phyloP scores from a whole-genome alignment of 2,888 invertebrate genomes.

The Nephrocerus scutellatus region DNA sequence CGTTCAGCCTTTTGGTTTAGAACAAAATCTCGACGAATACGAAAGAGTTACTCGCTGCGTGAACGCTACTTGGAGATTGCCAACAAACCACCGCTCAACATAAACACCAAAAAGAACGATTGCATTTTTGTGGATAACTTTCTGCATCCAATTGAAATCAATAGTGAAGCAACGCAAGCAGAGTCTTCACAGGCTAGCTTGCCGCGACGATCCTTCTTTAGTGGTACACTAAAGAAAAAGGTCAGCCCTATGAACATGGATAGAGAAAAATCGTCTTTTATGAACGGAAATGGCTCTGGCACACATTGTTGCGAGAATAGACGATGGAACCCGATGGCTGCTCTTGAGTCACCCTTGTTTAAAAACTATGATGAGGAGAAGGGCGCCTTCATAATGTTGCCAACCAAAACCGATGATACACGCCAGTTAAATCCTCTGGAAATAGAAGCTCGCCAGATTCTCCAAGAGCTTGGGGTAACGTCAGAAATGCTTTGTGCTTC shows the following conservation, averaged over 20 bases:
- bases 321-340: constrained; percentile 34
- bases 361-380: constrained; percentile 48
- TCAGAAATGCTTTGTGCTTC: constrained; percentile 53
- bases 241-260: constrained; percentile 45
- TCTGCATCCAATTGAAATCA: constrained; percentile 43
- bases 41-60: constrained; percentile 41
- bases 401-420: constrained; percentile 44
- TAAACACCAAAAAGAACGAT: constrained; percentile 45
- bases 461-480: constrained; percentile 56
- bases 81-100: constrained; percentile 42
- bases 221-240: constrained; percentile 45
- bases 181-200: constrained; percentile 31
- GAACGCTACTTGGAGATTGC: constrained; percentile 43
- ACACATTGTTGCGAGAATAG: constrained; percentile 16
- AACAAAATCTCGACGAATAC: constrained; percentile 40
- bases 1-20: constrained; percentile 44
- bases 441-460: constrained; percentile 50
- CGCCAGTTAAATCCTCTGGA: constrained; percentile 47
- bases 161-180: constrained; percentile 26
- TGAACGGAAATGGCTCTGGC: constrained; percentile 30
- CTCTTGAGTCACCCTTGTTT: constrained; percentile 38
- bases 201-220: constrained; percentile 37
- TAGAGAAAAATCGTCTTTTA: constrained; percentile 34
- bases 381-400: constrained; percentile 47
- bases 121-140: constrained; percentile 44